Percentiles rank a stretch among this genome's conserved stretches.
Conservation (phyloP, 2,888 invertebrate species). For the Tachina lurida region DNA sequence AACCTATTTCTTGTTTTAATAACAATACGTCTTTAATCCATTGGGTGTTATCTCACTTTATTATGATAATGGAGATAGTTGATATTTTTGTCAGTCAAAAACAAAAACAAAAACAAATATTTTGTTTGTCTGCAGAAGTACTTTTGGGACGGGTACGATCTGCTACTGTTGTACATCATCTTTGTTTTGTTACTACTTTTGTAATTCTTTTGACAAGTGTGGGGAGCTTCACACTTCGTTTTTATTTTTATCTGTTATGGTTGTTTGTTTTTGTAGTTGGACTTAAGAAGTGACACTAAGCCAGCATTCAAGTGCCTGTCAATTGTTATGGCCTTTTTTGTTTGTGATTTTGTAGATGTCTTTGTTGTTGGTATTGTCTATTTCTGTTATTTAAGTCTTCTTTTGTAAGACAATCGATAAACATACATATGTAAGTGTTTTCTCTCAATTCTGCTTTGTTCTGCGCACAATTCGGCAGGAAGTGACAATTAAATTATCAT, state of each 20-base stretch:
- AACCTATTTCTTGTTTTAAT: slow-evolving; percentile 53
- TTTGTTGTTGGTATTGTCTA: not conserved
- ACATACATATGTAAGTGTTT: slow-evolving; percentile 20
- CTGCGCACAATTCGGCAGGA: slow-evolving; percentile 75
- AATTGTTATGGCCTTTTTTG: slow-evolving; percentile 52
- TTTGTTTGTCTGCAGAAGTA: slow-evolving; percentile 51
- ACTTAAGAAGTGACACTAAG: slow-evolving; percentile 69
- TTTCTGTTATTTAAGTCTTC: slow-evolving; percentile 17
- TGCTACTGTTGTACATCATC: slow-evolving; percentile 55
- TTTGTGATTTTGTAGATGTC: slow-evolving; percentile 16
- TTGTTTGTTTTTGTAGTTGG: slow-evolving; percentile 58
- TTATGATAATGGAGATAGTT: slow-evolving; percentile 69
- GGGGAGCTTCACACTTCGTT: slow-evolving; percentile 67
- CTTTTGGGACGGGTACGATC: slow-evolving; percentile 57
- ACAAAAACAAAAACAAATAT: slow-evolving; percentile 1
- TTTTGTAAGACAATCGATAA: slow-evolving; percentile 39
- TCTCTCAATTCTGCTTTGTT: slow-evolving; percentile 29
- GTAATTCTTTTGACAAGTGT: slow-evolving; percentile 67
- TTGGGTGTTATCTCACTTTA: slow-evolving; percentile 71
- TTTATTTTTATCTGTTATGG: slow-evolving; percentile 33
- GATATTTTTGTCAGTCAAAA: slow-evolving; percentile 12
- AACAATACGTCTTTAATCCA: slow-evolving; percentile 68
- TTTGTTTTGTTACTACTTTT: slow-evolving; percentile 49
- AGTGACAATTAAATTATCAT: slow-evolving; percentile 80
- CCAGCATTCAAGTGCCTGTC: slow-evolving; percentile 67